These are phyloP conservation scores for Morpho achilles DNA, from an alignment of 2,888 invertebrate species.

Conservation along the genomic window DNA sequence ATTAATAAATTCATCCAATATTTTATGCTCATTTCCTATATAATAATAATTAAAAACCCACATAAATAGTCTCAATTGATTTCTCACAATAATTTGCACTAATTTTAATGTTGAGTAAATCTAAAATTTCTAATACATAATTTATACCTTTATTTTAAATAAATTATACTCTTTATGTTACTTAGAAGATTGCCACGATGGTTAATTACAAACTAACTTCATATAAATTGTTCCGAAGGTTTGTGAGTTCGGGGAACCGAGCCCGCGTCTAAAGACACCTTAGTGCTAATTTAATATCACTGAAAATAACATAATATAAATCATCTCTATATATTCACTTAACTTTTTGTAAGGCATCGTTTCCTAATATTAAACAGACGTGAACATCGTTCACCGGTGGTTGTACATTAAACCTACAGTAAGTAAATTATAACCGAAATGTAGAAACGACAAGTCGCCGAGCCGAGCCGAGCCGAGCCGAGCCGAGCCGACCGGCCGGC, in stretches of 20 bases:
- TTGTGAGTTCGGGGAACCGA: slow-evolving; percentile 55
- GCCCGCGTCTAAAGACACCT: slow-evolving; percentile 56
- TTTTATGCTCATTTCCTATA: slow-evolving; percentile 75
- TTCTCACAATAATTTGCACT: slow-evolving; percentile 78
- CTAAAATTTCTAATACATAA: slow-evolving; percentile 79
- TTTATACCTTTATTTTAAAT: slow-evolving; percentile 69
- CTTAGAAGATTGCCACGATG: slow-evolving; percentile 74
- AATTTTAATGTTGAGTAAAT: slow-evolving; percentile 78
- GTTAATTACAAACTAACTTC: slow-evolving; percentile 76
- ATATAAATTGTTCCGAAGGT: slow-evolving; percentile 72
- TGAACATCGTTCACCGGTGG: slow-evolving; percentile 70
- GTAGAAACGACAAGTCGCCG: slow-evolving; percentile 39
- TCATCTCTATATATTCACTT: slow-evolving; percentile 74
- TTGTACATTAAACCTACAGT: slow-evolving; percentile 67
- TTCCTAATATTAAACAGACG: slow-evolving; percentile 74
- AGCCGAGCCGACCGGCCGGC: slow-evolving; percentile 20
- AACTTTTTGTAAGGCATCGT: slow-evolving; percentile 74
- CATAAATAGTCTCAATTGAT: slow-evolving; percentile 78
- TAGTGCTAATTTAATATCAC: slow-evolving; percentile 59
- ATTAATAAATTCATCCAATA: slow-evolving; percentile 80
- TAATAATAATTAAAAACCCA: slow-evolving; percentile 78
- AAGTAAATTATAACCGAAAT: slow-evolving; percentile 50
- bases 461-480: slow-evolving; percentile 12
- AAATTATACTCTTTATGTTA: slow-evolving; percentile 77
- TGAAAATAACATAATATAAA: slow-evolving; percentile 76